Evolutionary conservation across 2,113 vertebrate species (phyloP).

Genomic region (Takifugu bimaculatus): DNA sequence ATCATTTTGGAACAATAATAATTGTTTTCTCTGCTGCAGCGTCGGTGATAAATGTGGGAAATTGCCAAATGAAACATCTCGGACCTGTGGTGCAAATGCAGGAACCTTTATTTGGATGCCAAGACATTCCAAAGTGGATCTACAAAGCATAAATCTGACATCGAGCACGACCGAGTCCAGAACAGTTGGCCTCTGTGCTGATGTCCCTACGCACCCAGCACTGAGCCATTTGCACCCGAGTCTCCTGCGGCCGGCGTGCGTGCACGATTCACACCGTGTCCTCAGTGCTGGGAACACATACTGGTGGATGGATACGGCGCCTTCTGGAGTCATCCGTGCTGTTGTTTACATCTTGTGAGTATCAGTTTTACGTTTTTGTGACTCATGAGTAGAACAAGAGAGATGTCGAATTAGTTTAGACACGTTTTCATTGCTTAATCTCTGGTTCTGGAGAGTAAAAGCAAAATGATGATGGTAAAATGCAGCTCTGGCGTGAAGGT

Average conservation of each 20-base stretch:
- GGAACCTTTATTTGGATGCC: slow-evolving; percentile 11
- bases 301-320: slow-evolving; percentile 22
- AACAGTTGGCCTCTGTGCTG: slow-evolving; percentile 56
- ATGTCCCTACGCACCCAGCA: slow-evolving; percentile 58
- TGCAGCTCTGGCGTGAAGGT: not conserved
- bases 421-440: not conserved
- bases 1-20: too few relatives aligned
- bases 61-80: slow-evolving; percentile 4
- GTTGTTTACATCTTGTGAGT: slow-evolving; percentile 37
- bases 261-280: slow-evolving; percentile 27
- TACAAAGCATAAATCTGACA: slow-evolving; percentile 27
- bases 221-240: slow-evolving; percentile 62
- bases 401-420: not conserved
- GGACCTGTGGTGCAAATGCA: not conserved
- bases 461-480: not conserved
- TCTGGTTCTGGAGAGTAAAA: not conserved
- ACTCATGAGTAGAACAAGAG: not conserved
- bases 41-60: not conserved
- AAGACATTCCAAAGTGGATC: not conserved
- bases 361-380: slow-evolving; percentile 9
- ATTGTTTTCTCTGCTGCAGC: not conserved
- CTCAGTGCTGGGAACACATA: slow-evolving; percentile 12
- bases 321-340: slow-evolving; percentile 9
- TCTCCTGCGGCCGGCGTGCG: slow-evolving; percentile 64
- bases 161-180: slow-evolving; percentile 72